phyloP scores from a whole-genome alignment of 2,113 vertebrate genomes.

The Tenebrosternarchus preto region DNA sequence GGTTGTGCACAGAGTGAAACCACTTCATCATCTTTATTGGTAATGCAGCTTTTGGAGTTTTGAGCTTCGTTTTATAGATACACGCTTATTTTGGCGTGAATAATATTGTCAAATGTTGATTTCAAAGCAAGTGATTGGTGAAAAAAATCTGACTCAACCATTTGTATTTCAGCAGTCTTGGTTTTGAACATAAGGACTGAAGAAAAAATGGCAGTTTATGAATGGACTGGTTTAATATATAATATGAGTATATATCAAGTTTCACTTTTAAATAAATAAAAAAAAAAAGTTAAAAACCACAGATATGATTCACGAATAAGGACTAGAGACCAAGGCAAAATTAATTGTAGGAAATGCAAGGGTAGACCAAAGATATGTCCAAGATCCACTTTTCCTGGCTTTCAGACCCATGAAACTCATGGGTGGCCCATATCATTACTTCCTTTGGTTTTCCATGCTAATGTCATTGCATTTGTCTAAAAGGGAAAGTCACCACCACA shows the following conservation, averaged over 20 bases:
- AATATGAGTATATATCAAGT: neutral
- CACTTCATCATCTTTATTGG: neutral
- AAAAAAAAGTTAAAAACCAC: constrained; percentile 66
- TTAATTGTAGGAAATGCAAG: constrained; percentile 76
- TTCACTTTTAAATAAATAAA: constrained; percentile 17
- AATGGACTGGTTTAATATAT: constrained; percentile 12
- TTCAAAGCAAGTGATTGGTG: neutral
- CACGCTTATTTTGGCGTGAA: neutral
- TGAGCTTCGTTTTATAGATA: neutral
- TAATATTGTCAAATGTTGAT: neutral
- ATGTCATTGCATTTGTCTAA: constrained; percentile 69
- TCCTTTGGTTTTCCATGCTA: constrained; percentile 76
- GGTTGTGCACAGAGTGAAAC: constrained; percentile 42
- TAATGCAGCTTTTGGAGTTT: neutral
- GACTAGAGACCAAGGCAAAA: constrained; percentile 68
- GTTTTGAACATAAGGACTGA: neutral
- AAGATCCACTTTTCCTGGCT: constrained; percentile 73
- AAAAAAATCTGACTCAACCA: too few relatives aligned
- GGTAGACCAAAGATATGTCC: constrained; percentile 68
- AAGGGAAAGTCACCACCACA: constrained; percentile 66
- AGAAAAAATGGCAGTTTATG: neutral
- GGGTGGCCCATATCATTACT: constrained; percentile 73
- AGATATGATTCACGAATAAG: constrained; percentile 71
- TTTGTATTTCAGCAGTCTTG: too few relatives aligned
- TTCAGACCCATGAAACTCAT: constrained; percentile 66